Evolutionary conservation across 1,140 invertebrate genomes (phyloP), one percentile per base, ranked within the genome.

Genomic region (Delia radicum): DNA sequence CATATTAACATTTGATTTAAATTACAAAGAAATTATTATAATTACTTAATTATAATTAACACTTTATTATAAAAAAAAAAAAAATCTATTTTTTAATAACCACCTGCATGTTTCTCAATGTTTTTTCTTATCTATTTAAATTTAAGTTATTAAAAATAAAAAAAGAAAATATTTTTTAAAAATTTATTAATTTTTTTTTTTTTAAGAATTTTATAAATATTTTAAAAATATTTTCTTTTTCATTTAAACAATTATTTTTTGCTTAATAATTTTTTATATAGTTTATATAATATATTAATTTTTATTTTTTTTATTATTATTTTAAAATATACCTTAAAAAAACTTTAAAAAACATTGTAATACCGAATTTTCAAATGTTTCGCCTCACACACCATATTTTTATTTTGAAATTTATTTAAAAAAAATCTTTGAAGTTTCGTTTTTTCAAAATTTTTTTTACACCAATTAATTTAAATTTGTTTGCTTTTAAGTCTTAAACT

Each of bases 301-400:
- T 73, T 73, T 55, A 61, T 73, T 75, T 18, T 21, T 33, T 55
- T 55, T 55, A 46, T 33, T 18, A 33, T 69, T 69, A 69, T 69
- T 69, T 55, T 37, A 18, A 73, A 76, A 27, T 42, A 67, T 37
- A 72, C 63, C 37, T 75, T 67, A 15, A 21, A 55, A 55, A 55
- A 21, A 55, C 24, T n/a, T 55, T 37, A 72, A 61, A 61, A 73
- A 76, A 63, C 27, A 79, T 85, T 86, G 84, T 85, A 83, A 86
- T 85, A 80, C 84, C 83, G 84, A 86, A 81, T 86, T 86, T 84
- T 85, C 84, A 79, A 79, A 86, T 86, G 84, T 85, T 84, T 85
- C 84, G 84, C 84, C 84, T 85, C 84, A 85, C 84, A 75, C 65
- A 84, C 65, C 65, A 69, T 69, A 33, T 67, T 69, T 69, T 31